Percentiles rank a stretch among this genome's conserved stretches.
Evolutionary conservation across 2,888 invertebrate genomes (phyloP).

Genomic region (Macrostomum cliftonense): DNA sequence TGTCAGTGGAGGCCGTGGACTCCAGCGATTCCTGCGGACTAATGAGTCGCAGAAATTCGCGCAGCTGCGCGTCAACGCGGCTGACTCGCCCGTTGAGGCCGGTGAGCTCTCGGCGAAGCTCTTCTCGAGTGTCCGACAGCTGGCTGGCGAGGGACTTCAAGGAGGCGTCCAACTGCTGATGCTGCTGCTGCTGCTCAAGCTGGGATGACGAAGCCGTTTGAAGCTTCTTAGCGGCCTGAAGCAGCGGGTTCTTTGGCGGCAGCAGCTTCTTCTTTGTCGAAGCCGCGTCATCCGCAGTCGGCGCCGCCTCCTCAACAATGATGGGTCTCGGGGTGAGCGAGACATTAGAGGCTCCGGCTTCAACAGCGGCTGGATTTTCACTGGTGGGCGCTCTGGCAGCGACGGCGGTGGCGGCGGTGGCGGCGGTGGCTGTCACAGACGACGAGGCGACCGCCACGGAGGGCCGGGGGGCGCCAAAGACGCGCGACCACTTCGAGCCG

Average conservation of each 20-base stretch:
- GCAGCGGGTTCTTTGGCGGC: too few relatives aligned
- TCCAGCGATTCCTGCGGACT: neutral
- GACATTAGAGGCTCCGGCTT: neutral
- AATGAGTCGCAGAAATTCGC: conserved; percentile 6
- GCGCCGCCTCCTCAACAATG: too few relatives aligned
- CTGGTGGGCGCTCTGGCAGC: neutral
- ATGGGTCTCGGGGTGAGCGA: neutral
- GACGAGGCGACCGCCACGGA: too few relatives aligned
- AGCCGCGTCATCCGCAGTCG: too few relatives aligned
- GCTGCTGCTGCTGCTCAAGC: too few relatives aligned
- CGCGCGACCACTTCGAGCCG: neutral
- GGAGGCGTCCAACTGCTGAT: too few relatives aligned
- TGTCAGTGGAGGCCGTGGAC: too few relatives aligned
- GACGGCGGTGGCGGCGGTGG: too few relatives aligned
- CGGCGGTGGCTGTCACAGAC: too few relatives aligned
- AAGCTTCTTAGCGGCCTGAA: too few relatives aligned
- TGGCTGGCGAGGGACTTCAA: neutral
- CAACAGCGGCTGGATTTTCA: neutral
- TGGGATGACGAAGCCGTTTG: too few relatives aligned
- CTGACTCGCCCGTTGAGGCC: conserved; percentile 1
- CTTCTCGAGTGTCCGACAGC: conserved; percentile 3
- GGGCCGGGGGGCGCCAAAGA: neutral
- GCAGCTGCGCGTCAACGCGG: conserved; percentile 5
- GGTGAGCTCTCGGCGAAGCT: neutral
- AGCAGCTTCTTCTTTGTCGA: too few relatives aligned